Percentiles rank a stretch among this genome's conserved stretches.
Evolutionary conservation across 2,113 vertebrate genomes (phyloP).

Genomic region (Actenoides hombroni): DNA sequence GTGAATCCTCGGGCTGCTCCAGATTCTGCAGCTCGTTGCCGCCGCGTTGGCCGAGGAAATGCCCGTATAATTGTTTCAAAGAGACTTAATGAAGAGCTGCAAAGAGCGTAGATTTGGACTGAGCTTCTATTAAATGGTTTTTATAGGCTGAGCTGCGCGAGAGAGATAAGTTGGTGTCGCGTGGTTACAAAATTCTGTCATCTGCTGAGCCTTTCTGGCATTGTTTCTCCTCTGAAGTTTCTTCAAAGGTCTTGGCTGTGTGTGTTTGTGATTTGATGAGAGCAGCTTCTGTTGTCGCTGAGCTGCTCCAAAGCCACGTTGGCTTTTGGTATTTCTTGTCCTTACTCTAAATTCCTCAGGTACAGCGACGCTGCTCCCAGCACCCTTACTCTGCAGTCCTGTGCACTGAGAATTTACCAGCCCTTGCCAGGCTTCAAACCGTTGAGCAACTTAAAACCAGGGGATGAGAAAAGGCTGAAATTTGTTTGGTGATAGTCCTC

Average conservation of each 20-base stretch:
- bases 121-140: neutral
- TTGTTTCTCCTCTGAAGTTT: conserved; percentile 8
- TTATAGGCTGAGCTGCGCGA: neutral
- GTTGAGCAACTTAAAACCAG: neutral
- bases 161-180: conserved; percentile 14
- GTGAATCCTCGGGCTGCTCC: neutral
- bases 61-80: neutral
- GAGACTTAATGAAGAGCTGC: conserved; percentile 24
- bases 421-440: neutral
- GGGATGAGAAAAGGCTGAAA: neutral
- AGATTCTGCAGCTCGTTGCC: neutral
- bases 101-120: neutral
- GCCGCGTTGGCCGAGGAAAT: neutral
- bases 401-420: accelerated
- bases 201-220: neutral
- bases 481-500: neutral
- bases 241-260: neutral
- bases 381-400: neutral
- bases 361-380: neutral
- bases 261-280: neutral
- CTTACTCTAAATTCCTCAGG: neutral
- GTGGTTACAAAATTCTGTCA: neutral
- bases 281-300: neutral
- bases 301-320: neutral
- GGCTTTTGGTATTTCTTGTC: conserved; percentile 1